A percentile compares a stretch with the other conserved stretches of the same genome.
phyloP scores from a whole-genome alignment of 2,888 invertebrate genomes.

The Zootermopsis nevadensis region DNA sequence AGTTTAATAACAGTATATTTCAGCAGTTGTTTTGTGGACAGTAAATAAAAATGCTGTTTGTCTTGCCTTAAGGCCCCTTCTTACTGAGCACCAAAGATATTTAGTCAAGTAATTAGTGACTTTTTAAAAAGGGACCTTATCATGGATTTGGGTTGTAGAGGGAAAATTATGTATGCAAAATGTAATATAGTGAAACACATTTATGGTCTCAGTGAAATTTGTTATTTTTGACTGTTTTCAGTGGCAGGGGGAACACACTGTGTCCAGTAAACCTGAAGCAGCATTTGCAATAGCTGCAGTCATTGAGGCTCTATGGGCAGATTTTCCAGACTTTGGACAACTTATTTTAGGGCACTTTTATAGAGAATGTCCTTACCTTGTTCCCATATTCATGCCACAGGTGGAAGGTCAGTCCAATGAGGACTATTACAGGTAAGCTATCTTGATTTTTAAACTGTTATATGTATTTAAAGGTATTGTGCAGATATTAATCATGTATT shows the following conservation, averaged over 20 bases:
- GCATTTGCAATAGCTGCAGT: slow-evolving; percentile 88
- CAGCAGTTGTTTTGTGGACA: too few species aligned
- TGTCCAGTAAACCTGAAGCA: slow-evolving; percentile 86
- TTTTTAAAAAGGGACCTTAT: too few species aligned
- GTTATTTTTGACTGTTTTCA: slow-evolving; percentile 58
- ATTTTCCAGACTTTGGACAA: slow-evolving; percentile 83
- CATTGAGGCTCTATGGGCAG: slow-evolving; percentile 81
- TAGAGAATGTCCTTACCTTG: slow-evolving; percentile 82
- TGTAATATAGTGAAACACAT: too few species aligned
- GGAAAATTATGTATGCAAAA: too few species aligned
- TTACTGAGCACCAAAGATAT: too few species aligned
- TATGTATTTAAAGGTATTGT: too few species aligned
- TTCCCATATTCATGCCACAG: slow-evolving; percentile 82
- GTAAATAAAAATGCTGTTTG: too few species aligned
- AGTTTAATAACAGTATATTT: too few species aligned
- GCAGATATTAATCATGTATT: background rate
- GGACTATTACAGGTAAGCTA: slow-evolving; percentile 77
- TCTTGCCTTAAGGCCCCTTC: too few species aligned
- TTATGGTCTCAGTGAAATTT: too few species aligned
- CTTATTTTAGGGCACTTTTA: slow-evolving; percentile 84
- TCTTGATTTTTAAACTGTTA: slow-evolving; percentile 55
- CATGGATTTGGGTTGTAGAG: too few species aligned
- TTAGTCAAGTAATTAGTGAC: too few species aligned
- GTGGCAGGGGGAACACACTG: slow-evolving; percentile 84
- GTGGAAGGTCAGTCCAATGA: slow-evolving; percentile 77